Evolutionary conservation across 2,113 vertebrate genomes (phyloP).

Genomic region (Oreochromis niloticus): DNA sequence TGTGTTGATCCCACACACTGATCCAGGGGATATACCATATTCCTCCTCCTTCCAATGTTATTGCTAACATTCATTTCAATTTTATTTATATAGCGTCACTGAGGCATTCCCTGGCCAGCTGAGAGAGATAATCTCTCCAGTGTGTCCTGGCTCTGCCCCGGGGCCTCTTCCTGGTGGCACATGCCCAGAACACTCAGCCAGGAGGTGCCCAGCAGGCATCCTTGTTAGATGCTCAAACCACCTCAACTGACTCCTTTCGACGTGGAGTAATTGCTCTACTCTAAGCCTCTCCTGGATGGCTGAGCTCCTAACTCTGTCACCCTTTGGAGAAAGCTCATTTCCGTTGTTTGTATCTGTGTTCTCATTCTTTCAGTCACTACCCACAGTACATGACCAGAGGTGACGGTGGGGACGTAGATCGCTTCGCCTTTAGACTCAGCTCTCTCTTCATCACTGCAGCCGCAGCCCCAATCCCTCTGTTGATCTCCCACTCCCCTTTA

Average conservation of each 20-base stretch:
- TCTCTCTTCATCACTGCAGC: background rate
- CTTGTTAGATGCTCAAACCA: background rate
- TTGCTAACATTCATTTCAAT: background rate
- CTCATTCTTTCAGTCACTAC: background rate
- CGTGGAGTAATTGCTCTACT: background rate
- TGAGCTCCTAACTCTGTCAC: background rate
- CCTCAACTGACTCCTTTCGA: background rate
- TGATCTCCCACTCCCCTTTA: background rate
- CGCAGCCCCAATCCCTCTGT: background rate
- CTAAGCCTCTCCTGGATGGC: background rate
- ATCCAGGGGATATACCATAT: background rate
- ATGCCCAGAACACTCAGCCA: background rate
- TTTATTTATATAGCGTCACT: background rate
- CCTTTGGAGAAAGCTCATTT: background rate
- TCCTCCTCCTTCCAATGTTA: rapidly evolving
- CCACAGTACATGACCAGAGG: background rate
- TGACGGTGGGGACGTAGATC: background rate
- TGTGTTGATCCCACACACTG: background rate
- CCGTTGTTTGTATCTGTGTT: background rate
- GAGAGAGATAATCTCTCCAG: background rate
- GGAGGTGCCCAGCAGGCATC: background rate
- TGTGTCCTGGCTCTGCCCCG: background rate
- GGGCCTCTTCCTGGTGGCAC: background rate
- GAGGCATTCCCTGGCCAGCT: background rate
- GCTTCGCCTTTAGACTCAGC: background rate